A percentile compares a stretch with the other conserved stretches of the same genome.
Evolutionary conservation across 2,888 invertebrate genomes (phyloP).

Genomic region (Rhyacophila evoluta): DNA sequence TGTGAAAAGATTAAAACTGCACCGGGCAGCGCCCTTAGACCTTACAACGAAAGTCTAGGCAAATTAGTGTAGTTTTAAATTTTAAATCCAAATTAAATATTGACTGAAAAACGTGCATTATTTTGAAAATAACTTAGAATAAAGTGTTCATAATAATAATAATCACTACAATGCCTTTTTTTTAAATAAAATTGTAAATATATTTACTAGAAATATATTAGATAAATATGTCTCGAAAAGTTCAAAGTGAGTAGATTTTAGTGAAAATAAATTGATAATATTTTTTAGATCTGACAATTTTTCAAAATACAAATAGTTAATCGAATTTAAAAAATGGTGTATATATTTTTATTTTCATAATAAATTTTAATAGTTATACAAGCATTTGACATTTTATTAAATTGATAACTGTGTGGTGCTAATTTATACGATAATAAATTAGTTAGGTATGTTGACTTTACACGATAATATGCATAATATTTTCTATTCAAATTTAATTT

Average conservation of each 20-base stretch:
- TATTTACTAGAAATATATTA: neutral
- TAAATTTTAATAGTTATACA: neutral
- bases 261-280: neutral
- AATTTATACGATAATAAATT: neutral
- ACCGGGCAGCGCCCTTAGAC: slow-evolving; percentile 70
- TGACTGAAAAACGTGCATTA: slow-evolving; percentile 21
- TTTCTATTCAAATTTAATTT: too few species aligned
- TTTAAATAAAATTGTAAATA: neutral
- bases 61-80: neutral
- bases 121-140: neutral
- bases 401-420: neutral
- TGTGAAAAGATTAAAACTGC: slow-evolving; percentile 71
- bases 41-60: slow-evolving; percentile 77
- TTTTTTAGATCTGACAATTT: neutral
- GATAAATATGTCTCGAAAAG: neutral
- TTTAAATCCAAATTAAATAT: neutral
- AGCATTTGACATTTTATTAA: neutral
- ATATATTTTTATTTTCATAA: neutral
- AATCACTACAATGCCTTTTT: neutral
- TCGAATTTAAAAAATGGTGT: neutral
- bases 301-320: neutral
- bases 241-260: neutral
- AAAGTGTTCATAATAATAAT: neutral
- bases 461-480: too few species aligned
- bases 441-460: neutral